phyloP scores from a whole-genome alignment of 2,113 vertebrate species.

The Orycteropus afer region DNA sequence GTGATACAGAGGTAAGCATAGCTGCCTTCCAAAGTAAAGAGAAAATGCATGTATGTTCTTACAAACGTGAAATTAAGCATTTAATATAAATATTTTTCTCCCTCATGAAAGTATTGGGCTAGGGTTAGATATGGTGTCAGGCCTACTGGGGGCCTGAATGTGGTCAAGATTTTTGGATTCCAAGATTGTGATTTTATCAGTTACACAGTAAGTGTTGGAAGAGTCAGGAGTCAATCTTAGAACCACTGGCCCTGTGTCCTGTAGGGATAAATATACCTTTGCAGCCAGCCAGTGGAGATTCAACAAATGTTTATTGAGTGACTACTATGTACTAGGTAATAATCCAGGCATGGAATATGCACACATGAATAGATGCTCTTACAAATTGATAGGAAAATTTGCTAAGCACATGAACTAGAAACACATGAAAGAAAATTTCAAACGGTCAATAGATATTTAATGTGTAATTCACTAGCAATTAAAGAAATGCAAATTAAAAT shows the following conservation, averaged over 20 bases:
- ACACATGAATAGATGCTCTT: background rate
- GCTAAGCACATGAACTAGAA: background rate
- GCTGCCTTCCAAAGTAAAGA: too few relatives aligned
- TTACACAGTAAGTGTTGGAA: background rate
- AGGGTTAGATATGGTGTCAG: background rate
- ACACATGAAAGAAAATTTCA: constrained; percentile 10
- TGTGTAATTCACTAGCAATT: too few relatives aligned
- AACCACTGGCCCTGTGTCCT: background rate
- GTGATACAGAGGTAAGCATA: too few relatives aligned
- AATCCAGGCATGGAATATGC: background rate
- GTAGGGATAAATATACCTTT: background rate
- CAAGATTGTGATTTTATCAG: background rate
- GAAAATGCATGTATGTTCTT: background rate
- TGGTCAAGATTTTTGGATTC: background rate
- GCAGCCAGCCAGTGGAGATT: background rate
- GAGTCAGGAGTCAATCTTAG: background rate
- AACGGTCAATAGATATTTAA: background rate
- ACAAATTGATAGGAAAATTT: background rate
- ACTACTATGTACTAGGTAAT: background rate
- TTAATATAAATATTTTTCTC: background rate
- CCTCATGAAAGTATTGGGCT: too few relatives aligned
- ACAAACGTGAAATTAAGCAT: background rate
- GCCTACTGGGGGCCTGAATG: background rate
- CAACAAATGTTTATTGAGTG: background rate
- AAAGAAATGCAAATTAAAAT: background rate